Conservation (phyloP, 1,140 invertebrate species). For the Drosophila pseudoobscura region DNA sequence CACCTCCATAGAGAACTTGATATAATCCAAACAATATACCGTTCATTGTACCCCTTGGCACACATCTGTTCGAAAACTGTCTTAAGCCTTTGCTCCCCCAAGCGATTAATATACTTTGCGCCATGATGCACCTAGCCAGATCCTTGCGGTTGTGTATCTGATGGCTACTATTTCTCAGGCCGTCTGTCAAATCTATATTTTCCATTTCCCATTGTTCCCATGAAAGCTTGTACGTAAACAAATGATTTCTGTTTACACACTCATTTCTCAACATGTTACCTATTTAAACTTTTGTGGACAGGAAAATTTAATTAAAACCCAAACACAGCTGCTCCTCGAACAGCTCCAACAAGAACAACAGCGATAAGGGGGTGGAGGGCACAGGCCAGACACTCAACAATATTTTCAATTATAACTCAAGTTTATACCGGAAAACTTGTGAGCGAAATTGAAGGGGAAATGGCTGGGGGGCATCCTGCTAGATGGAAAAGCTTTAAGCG, state of each 20-base stretch:
- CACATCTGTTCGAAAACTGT: background rate
- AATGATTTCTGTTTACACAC: conserved; percentile 77
- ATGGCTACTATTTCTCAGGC: background rate
- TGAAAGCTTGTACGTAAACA: conserved; percentile 53
- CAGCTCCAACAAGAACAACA: conserved; percentile 46
- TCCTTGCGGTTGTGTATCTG: conserved; percentile 10
- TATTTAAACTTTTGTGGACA: conserved; percentile 81
- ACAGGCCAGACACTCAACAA: conserved; percentile 38
- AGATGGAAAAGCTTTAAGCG: conserved; percentile 52
- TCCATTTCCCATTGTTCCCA: conserved; percentile 34
- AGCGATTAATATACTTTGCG: conserved; percentile 30
- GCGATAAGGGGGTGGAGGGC: background rate
- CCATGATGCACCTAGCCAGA: conserved; percentile 10
- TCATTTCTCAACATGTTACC: conserved; percentile 77
- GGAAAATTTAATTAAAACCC: conserved; percentile 79
- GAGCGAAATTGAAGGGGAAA: conserved; percentile 20
- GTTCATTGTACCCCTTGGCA: no score
- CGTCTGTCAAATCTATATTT: conserved; percentile 31
- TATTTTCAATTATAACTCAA: conserved; percentile 82
- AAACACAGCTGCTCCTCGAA: conserved; percentile 71
- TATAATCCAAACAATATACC: no score
- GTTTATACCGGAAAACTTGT: conserved; percentile 71
- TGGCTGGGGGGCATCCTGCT: conserved; percentile 4
- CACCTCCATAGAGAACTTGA: no score
- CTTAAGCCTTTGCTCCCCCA: background rate